Conservation (phyloP, 2,797 vertebrate species). For the Hypotaenidia okinawae region DNA sequence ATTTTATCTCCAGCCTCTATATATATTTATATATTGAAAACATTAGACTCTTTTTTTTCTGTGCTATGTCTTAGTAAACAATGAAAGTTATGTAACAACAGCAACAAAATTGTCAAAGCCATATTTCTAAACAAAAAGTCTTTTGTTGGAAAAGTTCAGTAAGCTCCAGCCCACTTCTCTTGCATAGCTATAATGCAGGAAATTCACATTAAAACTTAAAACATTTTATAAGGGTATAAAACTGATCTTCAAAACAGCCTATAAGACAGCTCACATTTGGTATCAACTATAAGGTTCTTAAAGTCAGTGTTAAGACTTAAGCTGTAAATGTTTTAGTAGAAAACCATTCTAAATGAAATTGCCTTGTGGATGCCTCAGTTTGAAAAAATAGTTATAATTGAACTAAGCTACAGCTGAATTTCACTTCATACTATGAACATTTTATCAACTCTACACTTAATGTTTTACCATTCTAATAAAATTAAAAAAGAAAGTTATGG, state of each 20-base stretch:
- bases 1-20: too few relatives aligned
- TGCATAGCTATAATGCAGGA: background rate
- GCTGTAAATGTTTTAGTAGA: background rate
- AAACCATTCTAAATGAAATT: background rate
- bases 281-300: background rate
- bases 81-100: background rate
- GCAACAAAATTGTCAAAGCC: background rate
- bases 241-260: background rate
- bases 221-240: background rate
- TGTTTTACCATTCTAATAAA: background rate
- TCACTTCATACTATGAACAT: background rate
- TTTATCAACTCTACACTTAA: background rate
- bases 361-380: background rate
- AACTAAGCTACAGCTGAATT: background rate
- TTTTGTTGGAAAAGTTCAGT: background rate
- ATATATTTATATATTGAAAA: background rate
- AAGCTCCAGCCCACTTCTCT: background rate
- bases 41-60: background rate
- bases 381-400: background rate
- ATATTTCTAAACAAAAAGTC: background rate
- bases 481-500: background rate
- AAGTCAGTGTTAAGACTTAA: background rate
- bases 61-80: background rate
- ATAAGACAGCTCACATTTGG: background rate
- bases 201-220: background rate